Percentiles rank a stretch among this genome's conserved stretches.
Conservation (phyloP, 2,113 vertebrate genomes). For the Silurus asotus region DNA sequence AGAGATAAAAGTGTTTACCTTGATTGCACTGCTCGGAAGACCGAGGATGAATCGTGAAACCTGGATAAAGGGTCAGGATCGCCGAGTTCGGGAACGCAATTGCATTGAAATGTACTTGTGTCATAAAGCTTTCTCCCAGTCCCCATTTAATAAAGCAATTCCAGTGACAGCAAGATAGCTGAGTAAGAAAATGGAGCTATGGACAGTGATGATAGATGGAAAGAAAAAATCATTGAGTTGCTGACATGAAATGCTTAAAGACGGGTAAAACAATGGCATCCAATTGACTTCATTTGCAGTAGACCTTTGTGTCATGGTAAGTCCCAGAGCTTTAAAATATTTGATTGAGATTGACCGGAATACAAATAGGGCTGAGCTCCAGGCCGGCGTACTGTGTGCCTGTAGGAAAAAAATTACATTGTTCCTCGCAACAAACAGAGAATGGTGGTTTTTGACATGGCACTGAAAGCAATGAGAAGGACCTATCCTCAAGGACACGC, state of each 20-base stretch:
- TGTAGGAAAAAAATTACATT: slow-evolving; percentile 35
- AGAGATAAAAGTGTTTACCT: neutral
- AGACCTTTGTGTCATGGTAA: neutral
- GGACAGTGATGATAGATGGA: neutral
- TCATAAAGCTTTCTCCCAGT: neutral
- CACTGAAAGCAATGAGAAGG: slow-evolving; percentile 31
- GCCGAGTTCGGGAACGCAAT: neutral
- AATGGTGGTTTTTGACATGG: slow-evolving; percentile 45
- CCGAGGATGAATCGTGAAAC: neutral
- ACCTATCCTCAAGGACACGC: slow-evolving; percentile 40
- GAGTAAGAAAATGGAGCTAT: neutral
- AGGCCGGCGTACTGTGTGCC: neutral
- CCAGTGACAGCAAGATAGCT: neutral
- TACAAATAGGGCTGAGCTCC: slow-evolving; percentile 29
- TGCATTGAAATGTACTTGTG: neutral
- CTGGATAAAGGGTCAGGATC: neutral
- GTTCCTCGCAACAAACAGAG: slow-evolving; percentile 44
- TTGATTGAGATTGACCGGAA: slow-evolving; percentile 41
- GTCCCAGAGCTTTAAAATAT: slow-evolving; percentile 16
- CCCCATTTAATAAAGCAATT: neutral
- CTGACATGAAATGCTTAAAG: neutral
- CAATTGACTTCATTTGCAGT: neutral
- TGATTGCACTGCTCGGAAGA: neutral
- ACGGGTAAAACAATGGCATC: neutral
- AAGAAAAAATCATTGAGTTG: neutral